Evolutionary conservation across 2,888 invertebrate genomes (phyloP).

Genomic region (Epinotia bilunana): DNA sequence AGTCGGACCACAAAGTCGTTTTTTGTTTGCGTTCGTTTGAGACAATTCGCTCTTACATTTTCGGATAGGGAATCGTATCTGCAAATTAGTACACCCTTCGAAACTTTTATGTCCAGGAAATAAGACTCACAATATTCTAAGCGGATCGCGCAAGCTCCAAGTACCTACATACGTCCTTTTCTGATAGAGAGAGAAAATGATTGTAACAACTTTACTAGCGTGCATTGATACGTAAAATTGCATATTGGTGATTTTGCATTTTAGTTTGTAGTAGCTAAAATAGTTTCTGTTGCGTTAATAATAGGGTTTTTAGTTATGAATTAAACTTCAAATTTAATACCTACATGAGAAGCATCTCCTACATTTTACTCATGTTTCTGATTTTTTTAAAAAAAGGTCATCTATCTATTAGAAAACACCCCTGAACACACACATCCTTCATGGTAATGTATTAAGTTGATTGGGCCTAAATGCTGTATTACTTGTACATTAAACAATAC

Average conservation of each 20-base stretch:
- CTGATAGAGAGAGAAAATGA: slow-evolving; percentile 1
- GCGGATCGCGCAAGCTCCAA: not conserved
- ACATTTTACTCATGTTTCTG: too few species aligned
- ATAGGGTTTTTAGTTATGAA: not conserved
- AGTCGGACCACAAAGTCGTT: too few species aligned
- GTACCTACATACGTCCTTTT: not conserved
- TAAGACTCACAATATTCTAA: not conserved
- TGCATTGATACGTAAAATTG: slow-evolving; percentile 38
- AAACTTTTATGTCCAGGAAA: not conserved
- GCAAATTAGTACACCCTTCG: not conserved
- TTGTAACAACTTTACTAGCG: slow-evolving; percentile 24
- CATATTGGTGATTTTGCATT: slow-evolving; percentile 33
- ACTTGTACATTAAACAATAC: too few species aligned
- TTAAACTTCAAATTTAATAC: not conserved
- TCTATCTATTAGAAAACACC: too few species aligned
- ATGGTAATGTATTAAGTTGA: too few species aligned
- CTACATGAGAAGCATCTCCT: not conserved
- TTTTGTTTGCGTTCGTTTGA: too few species aligned
- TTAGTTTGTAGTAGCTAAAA: not conserved
- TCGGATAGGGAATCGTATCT: not conserved
- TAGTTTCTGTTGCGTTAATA: not conserved
- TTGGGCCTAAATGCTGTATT: too few species aligned
- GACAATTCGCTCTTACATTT: too few species aligned
- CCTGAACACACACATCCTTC: too few species aligned
- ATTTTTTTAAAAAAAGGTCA: too few species aligned